Conservation (phyloP, 1,140 invertebrate genomes). For the Mizuhopecten yessoensis region DNA sequence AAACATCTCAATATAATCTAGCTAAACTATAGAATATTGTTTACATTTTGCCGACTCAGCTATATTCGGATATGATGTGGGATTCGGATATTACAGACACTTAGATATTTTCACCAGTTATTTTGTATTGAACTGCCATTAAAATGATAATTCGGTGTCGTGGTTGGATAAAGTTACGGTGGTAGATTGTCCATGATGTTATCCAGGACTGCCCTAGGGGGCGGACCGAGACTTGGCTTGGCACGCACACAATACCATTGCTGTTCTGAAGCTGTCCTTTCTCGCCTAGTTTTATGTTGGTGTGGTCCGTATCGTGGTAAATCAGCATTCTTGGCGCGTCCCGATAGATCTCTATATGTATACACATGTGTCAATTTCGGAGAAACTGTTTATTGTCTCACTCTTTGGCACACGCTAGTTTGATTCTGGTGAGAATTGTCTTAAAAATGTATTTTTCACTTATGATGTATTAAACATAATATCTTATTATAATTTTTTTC, state of each 20-base stretch:
- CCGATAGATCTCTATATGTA: neutral
- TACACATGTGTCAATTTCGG: neutral
- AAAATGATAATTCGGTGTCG: conserved; percentile 26
- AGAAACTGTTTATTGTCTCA: neutral
- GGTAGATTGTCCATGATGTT: neutral
- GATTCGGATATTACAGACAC: neutral
- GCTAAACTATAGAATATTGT: neutral
- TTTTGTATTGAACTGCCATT: neutral
- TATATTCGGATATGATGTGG: neutral
- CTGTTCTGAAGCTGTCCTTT: neutral
- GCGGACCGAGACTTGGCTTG: neutral
- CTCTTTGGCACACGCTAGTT: neutral
- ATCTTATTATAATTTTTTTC: neutral
- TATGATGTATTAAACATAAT: neutral
- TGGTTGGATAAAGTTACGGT: neutral
- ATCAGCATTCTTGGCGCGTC: neutral
- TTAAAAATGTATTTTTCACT: neutral
- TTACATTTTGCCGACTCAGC: neutral
- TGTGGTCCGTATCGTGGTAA: neutral
- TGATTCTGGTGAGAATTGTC: neutral
- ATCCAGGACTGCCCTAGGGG: neutral
- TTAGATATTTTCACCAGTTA: neutral
- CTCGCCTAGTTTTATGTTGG: too few species aligned
- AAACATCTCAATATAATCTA: too few species aligned
- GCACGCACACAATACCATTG: neutral